Evolutionary conservation across 2,888 invertebrate species (phyloP).

Genomic region (Tinea pellionella): DNA sequence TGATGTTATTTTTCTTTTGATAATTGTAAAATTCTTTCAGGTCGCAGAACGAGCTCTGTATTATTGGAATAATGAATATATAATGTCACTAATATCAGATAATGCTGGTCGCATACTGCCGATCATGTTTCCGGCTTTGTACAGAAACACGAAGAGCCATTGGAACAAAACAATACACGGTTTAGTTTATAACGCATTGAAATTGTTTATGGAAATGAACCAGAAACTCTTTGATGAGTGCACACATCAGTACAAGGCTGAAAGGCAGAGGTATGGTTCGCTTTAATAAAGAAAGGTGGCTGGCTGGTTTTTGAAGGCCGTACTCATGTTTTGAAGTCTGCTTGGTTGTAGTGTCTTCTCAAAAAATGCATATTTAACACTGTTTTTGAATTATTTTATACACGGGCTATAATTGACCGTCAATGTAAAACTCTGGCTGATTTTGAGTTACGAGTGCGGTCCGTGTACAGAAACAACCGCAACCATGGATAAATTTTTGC

Average conservation of each 20-base stretch:
- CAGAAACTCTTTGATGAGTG: slow-evolving; percentile 99
- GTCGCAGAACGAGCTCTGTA: slow-evolving; percentile 98
- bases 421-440: too few relatives aligned
- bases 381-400: too few relatives aligned
- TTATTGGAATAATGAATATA: slow-evolving; percentile 99
- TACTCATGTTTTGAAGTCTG: too few relatives aligned
- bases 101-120: slow-evolving; percentile 98
- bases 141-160: slow-evolving; percentile 98
- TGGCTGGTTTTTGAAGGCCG: too few relatives aligned
- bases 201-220: slow-evolving; percentile 99
- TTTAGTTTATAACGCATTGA: slow-evolving; percentile 98
- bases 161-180: slow-evolving; percentile 99
- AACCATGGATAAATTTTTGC: too few relatives aligned
- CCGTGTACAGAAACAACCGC: too few relatives aligned
- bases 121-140: slow-evolving; percentile 98
- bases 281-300: too few relatives aligned
- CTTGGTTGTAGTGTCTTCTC: too few relatives aligned
- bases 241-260: slow-evolving; percentile 92
- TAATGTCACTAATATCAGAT: slow-evolving; percentile 98
- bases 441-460: too few relatives aligned
- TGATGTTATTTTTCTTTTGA: too few relatives aligned
- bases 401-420: too few relatives aligned
- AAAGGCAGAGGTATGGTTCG: slow-evolving; percentile 79
- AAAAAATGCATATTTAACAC: too few relatives aligned
- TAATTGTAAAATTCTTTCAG: slow-evolving; percentile 49